phyloP scores from a whole-genome alignment of 1,140 invertebrate species.

The Sarcophaga peregrina region DNA sequence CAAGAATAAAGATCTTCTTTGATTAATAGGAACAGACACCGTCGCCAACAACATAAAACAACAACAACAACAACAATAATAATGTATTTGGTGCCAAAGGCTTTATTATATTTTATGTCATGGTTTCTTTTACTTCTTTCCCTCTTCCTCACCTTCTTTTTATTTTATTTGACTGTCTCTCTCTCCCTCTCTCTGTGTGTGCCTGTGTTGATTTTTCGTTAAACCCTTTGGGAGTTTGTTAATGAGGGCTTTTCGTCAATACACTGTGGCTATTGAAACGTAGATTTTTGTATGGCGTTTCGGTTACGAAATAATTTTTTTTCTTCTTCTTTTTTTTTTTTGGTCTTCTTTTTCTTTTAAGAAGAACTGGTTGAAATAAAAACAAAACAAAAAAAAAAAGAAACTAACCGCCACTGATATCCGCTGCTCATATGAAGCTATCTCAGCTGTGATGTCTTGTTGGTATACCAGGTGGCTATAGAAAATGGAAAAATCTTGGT shows the following conservation, averaged over 20 bases:
- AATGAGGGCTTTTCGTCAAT: conserved; percentile 1
- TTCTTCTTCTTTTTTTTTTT: background rate
- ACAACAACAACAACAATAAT: background rate
- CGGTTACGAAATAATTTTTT: background rate
- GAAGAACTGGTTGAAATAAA: background rate
- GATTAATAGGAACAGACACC: conserved; percentile 11
- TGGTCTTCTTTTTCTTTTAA: background rate
- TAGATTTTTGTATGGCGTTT: background rate
- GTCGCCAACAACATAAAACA: background rate
- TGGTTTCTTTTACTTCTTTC: background rate
- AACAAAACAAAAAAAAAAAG: no score
- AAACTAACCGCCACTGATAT: background rate
- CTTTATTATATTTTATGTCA: background rate
- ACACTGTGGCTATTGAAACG: background rate
- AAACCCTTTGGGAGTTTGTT: conserved; percentile 12
- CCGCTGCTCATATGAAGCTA: background rate
- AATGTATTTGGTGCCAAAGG: background rate
- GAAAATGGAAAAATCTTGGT: no score
- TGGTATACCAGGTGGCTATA: background rate
- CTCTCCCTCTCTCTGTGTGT: no score
- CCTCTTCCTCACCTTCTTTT: background rate
- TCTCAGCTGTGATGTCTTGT: background rate
- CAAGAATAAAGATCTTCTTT: background rate
- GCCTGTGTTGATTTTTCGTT: background rate
- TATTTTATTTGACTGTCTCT: background rate